Conservation (phyloP, 2,888 invertebrate genomes). For the Cactoblastis cactorum region DNA sequence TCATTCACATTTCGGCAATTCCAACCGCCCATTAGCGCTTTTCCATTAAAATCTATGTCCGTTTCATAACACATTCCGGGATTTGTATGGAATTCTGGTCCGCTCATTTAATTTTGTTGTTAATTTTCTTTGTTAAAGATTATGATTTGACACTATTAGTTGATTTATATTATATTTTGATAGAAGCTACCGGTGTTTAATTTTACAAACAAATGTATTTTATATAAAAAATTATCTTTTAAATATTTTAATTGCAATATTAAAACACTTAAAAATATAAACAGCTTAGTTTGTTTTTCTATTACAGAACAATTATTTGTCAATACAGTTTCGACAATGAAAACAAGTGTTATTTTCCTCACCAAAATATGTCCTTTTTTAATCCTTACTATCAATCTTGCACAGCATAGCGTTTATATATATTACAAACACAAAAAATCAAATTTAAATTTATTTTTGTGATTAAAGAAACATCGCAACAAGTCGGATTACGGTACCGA, state of each 20-base stretch:
- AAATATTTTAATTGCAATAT: too few species aligned
- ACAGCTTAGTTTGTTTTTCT: too few species aligned
- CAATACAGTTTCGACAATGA: too few species aligned
- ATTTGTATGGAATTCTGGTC: conserved; percentile 22
- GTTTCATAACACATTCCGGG: conserved; percentile 18
- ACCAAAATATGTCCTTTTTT: background rate
- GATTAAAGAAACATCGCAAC: conserved; percentile 7
- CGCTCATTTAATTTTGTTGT: conserved; percentile 25
- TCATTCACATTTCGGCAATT: conserved; percentile 13
- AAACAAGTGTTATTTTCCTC: background rate
- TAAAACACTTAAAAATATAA: too few species aligned
- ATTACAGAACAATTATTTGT: too few species aligned
- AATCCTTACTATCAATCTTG: too few species aligned
- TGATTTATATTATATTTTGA: too few species aligned
- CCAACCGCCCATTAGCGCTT: conserved; percentile 15
- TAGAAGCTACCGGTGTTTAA: too few species aligned
- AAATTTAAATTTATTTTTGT: background rate
- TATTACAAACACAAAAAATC: background rate
- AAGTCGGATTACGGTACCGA: conserved; percentile 1
- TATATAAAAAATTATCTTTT: too few species aligned
- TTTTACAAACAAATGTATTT: too few species aligned
- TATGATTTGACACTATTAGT: background rate
- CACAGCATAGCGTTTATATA: background rate
- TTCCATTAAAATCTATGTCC: conserved; percentile 24
- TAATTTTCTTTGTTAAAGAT: background rate